A percentile compares a stretch with the other conserved stretches of the same genome.
Conservation (phyloP, 92 coral and sea anemone species). For the Zoanthus sociatus region DNA sequence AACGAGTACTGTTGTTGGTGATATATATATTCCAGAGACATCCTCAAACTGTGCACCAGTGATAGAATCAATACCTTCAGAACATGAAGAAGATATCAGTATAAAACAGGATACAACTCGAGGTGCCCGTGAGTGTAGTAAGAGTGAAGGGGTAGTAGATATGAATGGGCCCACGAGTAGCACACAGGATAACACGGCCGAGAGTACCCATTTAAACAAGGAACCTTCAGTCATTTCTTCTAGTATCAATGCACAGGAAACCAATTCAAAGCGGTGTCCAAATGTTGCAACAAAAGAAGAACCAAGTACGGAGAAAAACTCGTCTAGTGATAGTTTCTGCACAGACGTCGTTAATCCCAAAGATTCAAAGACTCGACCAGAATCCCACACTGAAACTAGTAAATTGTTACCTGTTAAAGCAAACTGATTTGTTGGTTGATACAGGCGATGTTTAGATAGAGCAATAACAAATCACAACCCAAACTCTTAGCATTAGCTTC, state of each 20-base stretch:
- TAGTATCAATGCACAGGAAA: not conserved
- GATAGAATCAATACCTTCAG: not conserved
- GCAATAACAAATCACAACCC: not conserved
- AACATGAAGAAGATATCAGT: not conserved
- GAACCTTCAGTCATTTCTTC: not conserved
- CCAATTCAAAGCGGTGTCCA: not conserved
- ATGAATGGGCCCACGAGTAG: not conserved
- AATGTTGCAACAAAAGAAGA: not conserved
- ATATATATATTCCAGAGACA: not conserved
- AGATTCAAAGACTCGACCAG: not conserved
- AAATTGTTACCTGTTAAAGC: not conserved
- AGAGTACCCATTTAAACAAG: not conserved
- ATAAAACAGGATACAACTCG: not conserved
- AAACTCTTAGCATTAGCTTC: not conserved
- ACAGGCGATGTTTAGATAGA: not conserved
- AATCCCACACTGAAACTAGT: not conserved
- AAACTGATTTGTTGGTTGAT: constrained; percentile 11
- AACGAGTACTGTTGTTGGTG: not conserved
- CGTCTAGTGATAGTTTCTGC: not conserved
- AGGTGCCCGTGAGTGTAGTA: not conserved
- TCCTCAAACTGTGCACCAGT: not conserved
- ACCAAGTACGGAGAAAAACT: not conserved
- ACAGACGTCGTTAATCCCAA: not conserved
- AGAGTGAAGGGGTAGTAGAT: not conserved
- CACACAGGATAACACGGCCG: not conserved